phyloP scores from a whole-genome alignment of 2,888 invertebrate genomes.

The Baccha elongata region DNA sequence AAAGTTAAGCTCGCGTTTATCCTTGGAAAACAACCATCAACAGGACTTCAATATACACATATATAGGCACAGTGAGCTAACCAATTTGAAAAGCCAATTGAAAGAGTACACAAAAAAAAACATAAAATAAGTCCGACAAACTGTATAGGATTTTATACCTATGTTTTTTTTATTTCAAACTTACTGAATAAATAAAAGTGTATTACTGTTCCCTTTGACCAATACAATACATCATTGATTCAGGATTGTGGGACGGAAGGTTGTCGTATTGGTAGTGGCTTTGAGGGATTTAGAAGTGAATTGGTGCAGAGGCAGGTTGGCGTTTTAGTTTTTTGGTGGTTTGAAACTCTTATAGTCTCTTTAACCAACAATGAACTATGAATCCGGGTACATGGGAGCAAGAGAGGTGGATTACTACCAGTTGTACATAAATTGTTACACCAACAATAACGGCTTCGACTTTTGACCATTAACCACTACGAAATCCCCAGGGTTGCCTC shows the following conservation, averaged over 20 bases:
- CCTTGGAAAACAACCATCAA: conserved; percentile 44
- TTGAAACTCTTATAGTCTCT: conserved; percentile 62
- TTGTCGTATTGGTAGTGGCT: conserved; percentile 31
- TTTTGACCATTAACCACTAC: conserved; percentile 53
- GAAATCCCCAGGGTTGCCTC: conserved; percentile 21
- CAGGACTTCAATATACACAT: conserved; percentile 44
- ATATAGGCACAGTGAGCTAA: conserved; percentile 17
- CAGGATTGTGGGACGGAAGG: conserved; percentile 1
- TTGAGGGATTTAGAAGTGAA: conserved; percentile 27
- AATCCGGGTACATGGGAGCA: conserved; percentile 20
- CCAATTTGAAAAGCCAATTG: conserved; percentile 24
- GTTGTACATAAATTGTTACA: conserved; percentile 65
- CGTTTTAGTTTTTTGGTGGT: conserved; percentile 45
- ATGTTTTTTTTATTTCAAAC: conserved; percentile 48
- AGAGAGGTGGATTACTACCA: conserved; percentile 42
- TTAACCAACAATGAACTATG: conserved; percentile 64
- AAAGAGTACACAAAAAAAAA: conserved; percentile 13
- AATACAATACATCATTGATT: conserved; percentile 40
- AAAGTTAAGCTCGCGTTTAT: conserved; percentile 38
- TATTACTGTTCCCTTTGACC: conserved; percentile 62
- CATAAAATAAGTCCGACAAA: conserved; percentile 59
- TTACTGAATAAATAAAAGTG: conserved; percentile 72
- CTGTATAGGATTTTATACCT: conserved; percentile 20
- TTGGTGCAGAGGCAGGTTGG: conserved; percentile 18
- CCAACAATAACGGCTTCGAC: conserved; percentile 42